Evolutionary conservation across 2,113 vertebrate genomes (phyloP).

Genomic region (Aramus guarauna): DNA sequence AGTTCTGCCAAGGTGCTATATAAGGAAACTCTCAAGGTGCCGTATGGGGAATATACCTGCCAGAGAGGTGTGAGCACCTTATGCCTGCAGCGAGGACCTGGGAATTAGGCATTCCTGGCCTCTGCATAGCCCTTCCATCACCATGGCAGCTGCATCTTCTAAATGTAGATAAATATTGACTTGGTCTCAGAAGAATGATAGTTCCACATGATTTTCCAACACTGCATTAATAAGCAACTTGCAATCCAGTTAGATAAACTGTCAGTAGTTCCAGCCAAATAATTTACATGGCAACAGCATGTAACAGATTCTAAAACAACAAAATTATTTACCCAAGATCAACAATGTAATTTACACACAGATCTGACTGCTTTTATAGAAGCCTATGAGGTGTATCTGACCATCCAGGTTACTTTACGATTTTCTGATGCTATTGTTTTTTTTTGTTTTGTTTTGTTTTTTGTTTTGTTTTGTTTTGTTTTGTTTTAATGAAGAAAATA

Average conservation of each 20-base stretch:
- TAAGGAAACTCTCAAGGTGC: not conserved
- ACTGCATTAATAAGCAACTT: conserved; percentile 32
- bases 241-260: conserved; percentile 39
- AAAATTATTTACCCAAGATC: not conserved
- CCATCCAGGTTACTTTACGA: not conserved
- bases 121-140: not conserved
- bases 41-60: not conserved
- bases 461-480: too few species aligned
- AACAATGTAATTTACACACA: not conserved
- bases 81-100: not conserved
- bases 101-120: not conserved
- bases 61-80: not conserved
- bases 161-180: conserved; percentile 35
- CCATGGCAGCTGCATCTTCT: not conserved
- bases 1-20: not conserved
- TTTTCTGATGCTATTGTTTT: not conserved
- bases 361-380: not conserved
- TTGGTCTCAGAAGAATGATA: not conserved
- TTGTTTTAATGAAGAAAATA: not conserved
- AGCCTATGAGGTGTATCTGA: not conserved
- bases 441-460: not conserved
- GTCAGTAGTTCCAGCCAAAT: conserved; percentile 8
- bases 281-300: conserved; percentile 11
- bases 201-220: conserved; percentile 3
- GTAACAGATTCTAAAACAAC: not conserved